Base-by-base conservation (phyloP, 2,888 invertebrate genomes). In the Athripsodes cinereus region DNA sequence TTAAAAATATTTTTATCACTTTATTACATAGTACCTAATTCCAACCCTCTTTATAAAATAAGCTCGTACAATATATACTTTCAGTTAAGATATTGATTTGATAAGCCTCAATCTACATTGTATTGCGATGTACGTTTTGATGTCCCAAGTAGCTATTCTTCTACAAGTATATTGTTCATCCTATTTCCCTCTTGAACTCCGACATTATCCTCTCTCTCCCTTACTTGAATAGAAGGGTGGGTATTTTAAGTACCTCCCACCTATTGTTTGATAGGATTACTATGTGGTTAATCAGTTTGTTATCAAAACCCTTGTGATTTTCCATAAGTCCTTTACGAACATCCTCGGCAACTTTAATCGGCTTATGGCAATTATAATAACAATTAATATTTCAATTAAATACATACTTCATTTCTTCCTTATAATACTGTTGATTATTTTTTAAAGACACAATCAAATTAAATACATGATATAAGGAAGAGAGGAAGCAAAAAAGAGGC, bases 281-380 rank as follows among this genome's bases (percentile, higher is more conserved):
- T 21, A 22, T 53, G 53, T 26, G 57, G 57, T 57, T 57, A 53
- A 57, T 53, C 57, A 53, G 44, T 53, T 48, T 53, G 48, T 22
- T 40, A 40, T 40, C 40, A 40, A 13, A 40, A 40, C 40, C 40
- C 40, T 40, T 13, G 40, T 40, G 16, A 40, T 40, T 40, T 40
- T 13, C 40, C 16, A 13, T 40, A 40, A 40, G 40, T 16, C 40
- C 16, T 40, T 40, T 40, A 40, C 8, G 13, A 16, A 16, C 40
- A 40, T 40, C 16, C 13, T 16, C n/a, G 13, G 8, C 6, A 40
- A 40, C 40, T 40, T 40, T 8, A 40, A 13, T 40, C 40, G 40
- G n/a, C 40, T 40, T 40, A 40, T 40, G 40, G 40, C 16, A 40
- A 40, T 40, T 40, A 40, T 40, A 13, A 40, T 40, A 40, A 40